Evolutionary conservation across 2,113 vertebrate species (phyloP), one percentile per base, ranked within the genome.

Genomic region (Macquaria australasica): DNA sequence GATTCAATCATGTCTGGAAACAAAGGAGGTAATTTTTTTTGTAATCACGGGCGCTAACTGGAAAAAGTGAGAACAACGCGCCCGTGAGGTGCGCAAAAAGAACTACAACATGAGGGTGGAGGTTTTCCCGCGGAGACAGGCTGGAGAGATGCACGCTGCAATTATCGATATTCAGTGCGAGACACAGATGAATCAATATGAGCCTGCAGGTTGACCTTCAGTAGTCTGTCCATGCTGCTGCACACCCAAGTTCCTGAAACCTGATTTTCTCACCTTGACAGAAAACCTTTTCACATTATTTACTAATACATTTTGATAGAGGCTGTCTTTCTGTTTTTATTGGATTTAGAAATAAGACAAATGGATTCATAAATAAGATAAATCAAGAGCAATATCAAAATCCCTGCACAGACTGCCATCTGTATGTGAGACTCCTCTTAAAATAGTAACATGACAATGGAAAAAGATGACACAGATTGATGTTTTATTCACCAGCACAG

Each of bases 1-100:
- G 92, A 95, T 96, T 91, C 92, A 95, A 93, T 94, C 92, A 92
- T 83, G 92, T 92, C 89, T 93, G 88, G 83, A 92, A 89, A 93
- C 92, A 87, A 89, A 91, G 89, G 83, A 87, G 84, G 90, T 93
- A 87, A 93, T 94, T 95, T 94, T 90, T 93, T 93, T 92, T 34
- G 91, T 95, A 93, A 94, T 95, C 92, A 88, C 58, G 5, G 75
- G 14, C 7, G 82, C 75, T 85, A 85, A 93, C 85, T 92, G 72
- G 87, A 91, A 94, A 92, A 93, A 88, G 91, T 91, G 94, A 94
- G 86, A 91, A 94, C 89, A 94, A 90, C 93, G 94, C 94, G 59
- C 94, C 93, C 94, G 43, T 93, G 95, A 93, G 95, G 95, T 64
- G 73, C 50, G 60, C 39, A 51, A 1, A 21, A 71, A 66, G 85